Percentiles rank a stretch among this genome's conserved stretches.
Evolutionary conservation across 2,113 vertebrate species (phyloP).

Genomic region (Mus pahari): DNA sequence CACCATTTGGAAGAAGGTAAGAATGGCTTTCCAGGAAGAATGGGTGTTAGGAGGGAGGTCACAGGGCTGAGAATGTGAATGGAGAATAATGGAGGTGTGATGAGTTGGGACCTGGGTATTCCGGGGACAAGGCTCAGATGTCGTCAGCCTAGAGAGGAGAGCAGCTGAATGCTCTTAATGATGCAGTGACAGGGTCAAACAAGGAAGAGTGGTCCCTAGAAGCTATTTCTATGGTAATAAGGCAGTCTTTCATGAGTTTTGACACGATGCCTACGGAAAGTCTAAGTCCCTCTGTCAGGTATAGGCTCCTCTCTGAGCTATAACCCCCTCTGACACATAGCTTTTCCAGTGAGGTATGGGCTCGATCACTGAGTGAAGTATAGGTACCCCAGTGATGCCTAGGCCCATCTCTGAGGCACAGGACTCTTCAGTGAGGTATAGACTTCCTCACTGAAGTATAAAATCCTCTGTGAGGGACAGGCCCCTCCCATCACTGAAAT

Average conservation of each 20-base stretch:
- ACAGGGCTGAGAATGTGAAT: neutral
- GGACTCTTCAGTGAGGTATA: neutral
- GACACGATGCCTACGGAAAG: neutral
- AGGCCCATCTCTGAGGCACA: neutral
- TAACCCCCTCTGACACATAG: neutral
- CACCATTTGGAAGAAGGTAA: neutral
- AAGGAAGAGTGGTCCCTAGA: neutral
- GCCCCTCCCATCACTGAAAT: neutral
- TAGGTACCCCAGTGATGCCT: neutral
- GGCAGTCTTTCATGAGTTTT: neutral
- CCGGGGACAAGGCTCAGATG: neutral
- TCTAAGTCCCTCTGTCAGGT: neutral
- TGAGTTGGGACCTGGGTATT: neutral
- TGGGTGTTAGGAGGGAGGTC: neutral
- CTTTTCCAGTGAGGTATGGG: neutral
- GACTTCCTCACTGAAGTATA: neutral
- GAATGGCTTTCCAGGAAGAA: neutral
- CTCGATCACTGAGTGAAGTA: neutral
- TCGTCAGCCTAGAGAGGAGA: neutral
- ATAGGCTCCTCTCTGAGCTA: neutral
- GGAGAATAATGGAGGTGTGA: neutral
- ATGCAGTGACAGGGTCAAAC: neutral
- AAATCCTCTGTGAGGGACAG: neutral
- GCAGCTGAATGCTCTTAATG: neutral
- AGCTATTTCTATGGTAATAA: neutral